Evolutionary conservation across 2,797 vertebrate species (phyloP).

Genomic region (Lepus oiostolus): DNA sequence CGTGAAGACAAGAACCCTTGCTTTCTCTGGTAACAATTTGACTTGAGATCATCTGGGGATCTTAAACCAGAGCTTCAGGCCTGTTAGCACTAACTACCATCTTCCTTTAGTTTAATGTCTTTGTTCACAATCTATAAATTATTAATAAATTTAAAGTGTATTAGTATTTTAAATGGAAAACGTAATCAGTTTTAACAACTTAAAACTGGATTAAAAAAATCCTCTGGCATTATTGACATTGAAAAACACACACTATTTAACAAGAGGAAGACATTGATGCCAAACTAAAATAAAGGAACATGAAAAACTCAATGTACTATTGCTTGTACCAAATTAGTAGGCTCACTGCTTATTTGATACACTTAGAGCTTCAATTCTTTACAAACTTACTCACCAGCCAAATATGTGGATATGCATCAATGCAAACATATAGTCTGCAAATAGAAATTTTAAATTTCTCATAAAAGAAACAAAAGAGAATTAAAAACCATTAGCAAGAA

Average conservation of each 20-base stretch:
- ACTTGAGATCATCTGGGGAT: background rate
- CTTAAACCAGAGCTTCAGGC: conserved; percentile 50
- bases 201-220: conserved; percentile 8
- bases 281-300: conserved; percentile 3
- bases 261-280: conserved; percentile 12
- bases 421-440: background rate
- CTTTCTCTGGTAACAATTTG: background rate
- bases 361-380: background rate
- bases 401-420: background rate
- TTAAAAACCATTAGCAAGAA: background rate
- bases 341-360: background rate
- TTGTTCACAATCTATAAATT: background rate
- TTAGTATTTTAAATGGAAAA: conserved; percentile 2
- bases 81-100: background rate
- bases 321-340: background rate
- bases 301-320: background rate
- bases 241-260: conserved; percentile 44
- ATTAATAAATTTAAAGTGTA: background rate
- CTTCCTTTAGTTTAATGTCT: conserved; percentile 8
- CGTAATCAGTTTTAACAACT: background rate
- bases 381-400: background rate
- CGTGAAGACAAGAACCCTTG: too few species aligned
- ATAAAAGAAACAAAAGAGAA: conserved; percentile 1
- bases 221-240: background rate
- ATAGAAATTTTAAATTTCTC: background rate